Conservation (phyloP, 2,888 invertebrate species). For the Sabatieria punctata region DNA sequence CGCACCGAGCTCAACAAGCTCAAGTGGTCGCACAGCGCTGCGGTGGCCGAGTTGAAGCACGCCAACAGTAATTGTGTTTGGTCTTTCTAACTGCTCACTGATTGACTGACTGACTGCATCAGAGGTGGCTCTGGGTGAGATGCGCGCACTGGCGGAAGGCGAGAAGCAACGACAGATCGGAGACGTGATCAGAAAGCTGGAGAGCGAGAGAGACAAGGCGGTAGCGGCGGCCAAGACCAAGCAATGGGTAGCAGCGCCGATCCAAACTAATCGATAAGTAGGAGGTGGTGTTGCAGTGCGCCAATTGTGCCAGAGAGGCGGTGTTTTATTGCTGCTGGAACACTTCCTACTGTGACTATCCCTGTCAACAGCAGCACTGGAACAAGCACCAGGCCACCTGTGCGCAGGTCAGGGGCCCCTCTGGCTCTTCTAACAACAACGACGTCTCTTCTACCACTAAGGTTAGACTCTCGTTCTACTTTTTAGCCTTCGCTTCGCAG, state of each 20-base stretch:
- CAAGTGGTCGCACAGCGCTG: conserved; percentile 22
- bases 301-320: conserved; percentile 66
- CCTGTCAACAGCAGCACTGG: conserved; percentile 75
- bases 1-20: no score
- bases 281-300: conserved; percentile 42
- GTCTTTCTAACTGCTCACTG: no score
- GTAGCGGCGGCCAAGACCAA: conserved; percentile 63
- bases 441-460: no score
- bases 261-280: neutral
- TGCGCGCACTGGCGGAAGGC: conserved; percentile 21
- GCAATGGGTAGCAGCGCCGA: conserved; percentile 49
- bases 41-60: conserved; percentile 54
- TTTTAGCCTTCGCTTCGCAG: no score
- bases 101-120: neutral
- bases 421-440: no score
- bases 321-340: conserved; percentile 91
- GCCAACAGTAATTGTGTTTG: conserved; percentile 42
- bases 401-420: conserved; percentile 12
- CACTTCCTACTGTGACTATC: conserved; percentile 75
- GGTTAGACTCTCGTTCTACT: no score
- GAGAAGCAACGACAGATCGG: conserved; percentile 41
- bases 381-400: conserved; percentile 50
- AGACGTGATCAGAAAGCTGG: conserved; percentile 49
- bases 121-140: neutral
- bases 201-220: conserved; percentile 51